These are phyloP conservation scores for Chloroceryle amazona DNA, from an alignment of 2,797 vertebrate genomes.

Conservation along the genomic window DNA sequence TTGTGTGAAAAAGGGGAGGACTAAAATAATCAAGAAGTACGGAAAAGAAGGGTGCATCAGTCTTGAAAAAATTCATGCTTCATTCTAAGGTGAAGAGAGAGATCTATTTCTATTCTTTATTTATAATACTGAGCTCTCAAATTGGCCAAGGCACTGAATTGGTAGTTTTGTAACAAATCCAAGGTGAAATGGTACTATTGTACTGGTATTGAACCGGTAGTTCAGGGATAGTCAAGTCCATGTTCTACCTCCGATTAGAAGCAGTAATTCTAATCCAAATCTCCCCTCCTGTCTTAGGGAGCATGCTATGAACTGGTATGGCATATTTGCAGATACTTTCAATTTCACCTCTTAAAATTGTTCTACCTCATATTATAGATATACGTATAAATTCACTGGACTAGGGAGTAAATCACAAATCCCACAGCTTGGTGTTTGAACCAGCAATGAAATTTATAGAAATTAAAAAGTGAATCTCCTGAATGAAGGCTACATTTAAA, in stretches of 20 bases:
- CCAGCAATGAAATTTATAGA: background rate
- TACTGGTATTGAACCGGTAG: background rate
- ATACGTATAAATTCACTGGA: background rate
- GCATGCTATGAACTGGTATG: accelerated
- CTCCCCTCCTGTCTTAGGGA: background rate
- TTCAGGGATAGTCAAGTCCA: background rate
- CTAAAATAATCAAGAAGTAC: background rate
- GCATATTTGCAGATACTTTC: background rate
- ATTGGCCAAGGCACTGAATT: background rate
- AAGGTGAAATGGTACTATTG: background rate
- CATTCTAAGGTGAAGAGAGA: slow-evolving; percentile 33
- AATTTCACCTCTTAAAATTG: background rate
- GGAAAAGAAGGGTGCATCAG: background rate
- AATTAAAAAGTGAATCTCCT: background rate
- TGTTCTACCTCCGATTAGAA: background rate
- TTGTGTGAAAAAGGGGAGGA: background rate
- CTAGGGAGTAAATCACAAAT: background rate
- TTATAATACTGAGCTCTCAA: slow-evolving; percentile 9
- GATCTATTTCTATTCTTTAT: slow-evolving; percentile 30
- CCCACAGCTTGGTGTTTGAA: background rate
- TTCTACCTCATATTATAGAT: background rate
- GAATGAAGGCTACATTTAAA: background rate
- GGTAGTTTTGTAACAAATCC: background rate
- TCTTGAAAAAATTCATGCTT: slow-evolving; percentile 32
- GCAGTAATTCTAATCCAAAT: background rate